Conservation (phyloP, 2,888 invertebrate species). For the Brachypalpus laphriformis region DNA sequence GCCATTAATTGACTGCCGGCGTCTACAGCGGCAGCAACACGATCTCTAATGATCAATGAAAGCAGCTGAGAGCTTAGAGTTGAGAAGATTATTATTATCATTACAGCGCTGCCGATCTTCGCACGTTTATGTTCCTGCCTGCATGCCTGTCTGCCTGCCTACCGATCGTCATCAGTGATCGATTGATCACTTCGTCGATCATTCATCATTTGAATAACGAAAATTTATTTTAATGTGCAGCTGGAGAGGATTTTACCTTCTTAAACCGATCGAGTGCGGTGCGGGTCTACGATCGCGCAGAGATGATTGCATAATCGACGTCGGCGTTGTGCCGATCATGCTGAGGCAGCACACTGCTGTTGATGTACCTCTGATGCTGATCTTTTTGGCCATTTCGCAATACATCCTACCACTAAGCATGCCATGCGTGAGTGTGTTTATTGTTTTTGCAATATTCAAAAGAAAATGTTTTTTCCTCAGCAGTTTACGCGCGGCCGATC, state of each 20-base stretch:
- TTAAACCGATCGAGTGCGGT: slow-evolving; percentile 2
- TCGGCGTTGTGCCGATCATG: slow-evolving; percentile 39
- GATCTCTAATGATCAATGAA: slow-evolving; percentile 69
- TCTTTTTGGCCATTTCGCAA: slow-evolving; percentile 37
- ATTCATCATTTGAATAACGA: slow-evolving; percentile 71
- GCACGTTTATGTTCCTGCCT: slow-evolving; percentile 17
- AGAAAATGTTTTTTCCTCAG: slow-evolving; percentile 63
- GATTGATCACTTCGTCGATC: slow-evolving; percentile 64
- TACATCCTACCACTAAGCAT: not conserved
- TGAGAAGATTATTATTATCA: slow-evolving; percentile 63
- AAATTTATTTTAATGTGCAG: slow-evolving; percentile 64
- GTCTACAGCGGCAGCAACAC: slow-evolving; percentile 30
- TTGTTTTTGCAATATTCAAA: slow-evolving; percentile 49
- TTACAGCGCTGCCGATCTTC: slow-evolving; percentile 55
- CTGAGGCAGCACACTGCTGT: slow-evolving; percentile 16
- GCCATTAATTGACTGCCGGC: slow-evolving; percentile 59
- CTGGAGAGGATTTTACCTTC: slow-evolving; percentile 39
- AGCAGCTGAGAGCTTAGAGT: slow-evolving; percentile 40
- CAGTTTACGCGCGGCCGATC: slow-evolving; percentile 29
- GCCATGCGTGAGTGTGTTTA: slow-evolving; percentile 48
- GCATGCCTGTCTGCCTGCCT: slow-evolving; percentile 32
- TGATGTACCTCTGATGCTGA: slow-evolving; percentile 4
- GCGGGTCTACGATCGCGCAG: slow-evolving; percentile 11
- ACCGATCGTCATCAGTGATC: slow-evolving; percentile 56
- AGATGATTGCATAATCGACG: slow-evolving; percentile 61